Percentiles rank a stretch among this genome's conserved stretches.
phyloP scores from a whole-genome alignment of 1,140 invertebrate genomes.

The Philaenus spumarius region DNA sequence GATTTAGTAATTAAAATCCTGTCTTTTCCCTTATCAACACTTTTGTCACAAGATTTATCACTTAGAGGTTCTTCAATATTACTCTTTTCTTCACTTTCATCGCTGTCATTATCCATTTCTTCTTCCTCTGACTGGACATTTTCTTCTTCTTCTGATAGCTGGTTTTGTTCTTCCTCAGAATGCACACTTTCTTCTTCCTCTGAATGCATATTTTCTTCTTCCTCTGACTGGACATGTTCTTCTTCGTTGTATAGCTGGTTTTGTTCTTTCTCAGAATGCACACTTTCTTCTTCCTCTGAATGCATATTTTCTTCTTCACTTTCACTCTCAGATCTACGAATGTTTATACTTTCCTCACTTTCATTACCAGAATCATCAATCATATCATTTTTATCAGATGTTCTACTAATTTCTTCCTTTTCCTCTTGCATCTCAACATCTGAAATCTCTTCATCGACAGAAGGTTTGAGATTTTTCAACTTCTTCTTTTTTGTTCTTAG shows the following conservation, averaged over 20 bases:
- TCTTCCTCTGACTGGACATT: too few relatives aligned
- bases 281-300: slow-evolving; percentile 5
- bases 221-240: too few relatives aligned
- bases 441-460: background rate
- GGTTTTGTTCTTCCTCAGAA: background rate
- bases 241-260: too few relatives aligned
- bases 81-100: background rate
- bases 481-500: slow-evolving; percentile 18
- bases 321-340: slow-evolving; percentile 27
- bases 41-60: background rate
- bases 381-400: background rate
- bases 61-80: background rate
- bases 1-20: background rate
- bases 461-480: slow-evolving; percentile 22
- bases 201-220: slow-evolving; percentile 15
- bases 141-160: too few relatives aligned
- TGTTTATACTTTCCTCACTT: slow-evolving; percentile 26
- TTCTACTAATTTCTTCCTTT: background rate
- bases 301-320: slow-evolving; percentile 14
- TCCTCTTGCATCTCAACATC: background rate
- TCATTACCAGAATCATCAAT: slow-evolving; percentile 26
- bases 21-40: background rate
- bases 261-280: background rate
- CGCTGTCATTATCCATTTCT: background rate
- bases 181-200: slow-evolving; percentile 4